Evolutionary conservation across 2,888 invertebrate species (phyloP), one percentile per base, ranked within the genome.

Genomic region (Diarsia dahlii): DNA sequence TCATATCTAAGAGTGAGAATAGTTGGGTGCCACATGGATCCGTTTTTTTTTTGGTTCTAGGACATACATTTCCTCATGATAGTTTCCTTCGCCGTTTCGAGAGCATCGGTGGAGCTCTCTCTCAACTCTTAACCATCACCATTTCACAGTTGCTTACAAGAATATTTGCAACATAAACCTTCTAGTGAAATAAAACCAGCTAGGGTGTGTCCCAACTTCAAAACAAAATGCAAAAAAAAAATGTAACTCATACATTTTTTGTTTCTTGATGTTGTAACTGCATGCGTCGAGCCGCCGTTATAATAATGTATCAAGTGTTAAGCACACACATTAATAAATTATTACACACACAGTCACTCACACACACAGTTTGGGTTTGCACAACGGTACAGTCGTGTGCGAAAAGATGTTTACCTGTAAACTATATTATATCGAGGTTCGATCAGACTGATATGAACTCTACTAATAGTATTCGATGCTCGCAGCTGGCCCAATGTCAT

Each of bases 251-350:
- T 71, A 67, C 28, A 64, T 45, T 85, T 86, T 84, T 84, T 76
- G 67, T 78, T 76, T 48, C 46, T 62, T 52, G 23, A 70, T 86
- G 67, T 62, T 58, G 85, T 80, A 87, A 85, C 56, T 8, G 20
- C 48, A 86, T 85, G 64, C 88, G 70, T 87, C 80, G 86, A 34
- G 4, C 34, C n/a, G 3, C 20, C 65, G 73, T 77, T 86, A 75
- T 87, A 77, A 69, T 82, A 85, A 74, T 80, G 74, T 85, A 85
- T 86, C 74, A 86, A 87, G 74, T 78, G 75, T 66, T 82, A 87
- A 87, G 84, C 74, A 87, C 74, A 79, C 71, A 86, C 74, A 78
- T 87, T 78, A 74, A 87, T 82, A 79, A 73, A 76, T 82, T 82
- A 78, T 70, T 74, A 60, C 86, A 73, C 83, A 74, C 86, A 85